Conservation (phyloP, 1,140 invertebrate species). For the Palaemon carinicauda region DNA sequence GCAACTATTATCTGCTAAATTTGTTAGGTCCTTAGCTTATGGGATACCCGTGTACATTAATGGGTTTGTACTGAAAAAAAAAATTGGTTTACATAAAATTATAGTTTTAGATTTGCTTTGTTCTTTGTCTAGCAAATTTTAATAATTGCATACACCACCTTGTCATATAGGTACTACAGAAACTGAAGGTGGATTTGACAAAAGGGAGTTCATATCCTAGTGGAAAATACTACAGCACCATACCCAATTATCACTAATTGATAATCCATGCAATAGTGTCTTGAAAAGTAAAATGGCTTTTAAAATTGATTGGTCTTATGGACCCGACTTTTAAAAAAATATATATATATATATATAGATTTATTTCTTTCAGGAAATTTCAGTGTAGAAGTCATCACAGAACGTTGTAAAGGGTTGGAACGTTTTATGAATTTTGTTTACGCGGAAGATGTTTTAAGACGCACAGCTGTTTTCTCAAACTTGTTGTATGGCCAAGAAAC, state of each 20-base stretch:
- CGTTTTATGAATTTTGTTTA: constrained; percentile 44
- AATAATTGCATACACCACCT: background rate
- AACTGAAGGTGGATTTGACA: no score
- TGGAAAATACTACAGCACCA: no score
- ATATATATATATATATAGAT: no score
- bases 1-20: no score
- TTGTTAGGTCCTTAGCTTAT: no score
- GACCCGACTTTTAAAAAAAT: no score
- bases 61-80: no score
- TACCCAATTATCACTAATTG: no score
- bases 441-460: constrained; percentile 26
- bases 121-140: background rate
- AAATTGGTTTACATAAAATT: no score
- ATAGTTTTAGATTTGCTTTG: no score
- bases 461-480: constrained; percentile 44
- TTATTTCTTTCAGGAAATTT: constrained; percentile 38
- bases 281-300: background rate
- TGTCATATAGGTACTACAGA: background rate
- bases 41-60: no score
- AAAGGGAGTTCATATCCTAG: no score
- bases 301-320: background rate
- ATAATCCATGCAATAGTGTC: background rate
- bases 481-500: constrained; percentile 28
- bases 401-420: constrained; percentile 36
- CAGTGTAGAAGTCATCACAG: constrained; percentile 35